phyloP scores from a whole-genome alignment of 1,140 invertebrate species.

The Zaprionus vittiger region DNA sequence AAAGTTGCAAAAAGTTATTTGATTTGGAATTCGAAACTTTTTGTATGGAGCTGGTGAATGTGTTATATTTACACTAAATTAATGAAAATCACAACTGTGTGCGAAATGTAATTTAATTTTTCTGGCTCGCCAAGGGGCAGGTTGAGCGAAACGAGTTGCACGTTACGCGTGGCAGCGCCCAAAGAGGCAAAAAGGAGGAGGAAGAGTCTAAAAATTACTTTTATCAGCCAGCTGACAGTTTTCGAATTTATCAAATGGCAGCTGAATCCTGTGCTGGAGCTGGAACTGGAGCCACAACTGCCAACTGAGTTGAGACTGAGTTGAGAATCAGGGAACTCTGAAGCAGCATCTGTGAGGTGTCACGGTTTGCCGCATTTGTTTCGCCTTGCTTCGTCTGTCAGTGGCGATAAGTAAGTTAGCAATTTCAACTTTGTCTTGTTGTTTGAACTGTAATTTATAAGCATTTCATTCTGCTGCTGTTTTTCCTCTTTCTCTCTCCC shows the following conservation, averaged over 20 bases:
- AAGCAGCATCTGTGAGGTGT: constrained; percentile 51
- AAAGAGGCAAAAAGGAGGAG: constrained; percentile 21
- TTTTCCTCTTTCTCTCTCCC: not conserved
- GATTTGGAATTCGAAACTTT: constrained; percentile 72
- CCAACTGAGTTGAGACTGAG: not conserved
- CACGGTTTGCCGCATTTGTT: constrained; percentile 25
- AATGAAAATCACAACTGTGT: constrained; percentile 80
- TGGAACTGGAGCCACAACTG: constrained; percentile 1
- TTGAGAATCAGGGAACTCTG: not conserved
- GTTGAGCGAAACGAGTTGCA: constrained; percentile 15
- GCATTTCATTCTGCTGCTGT: constrained; percentile 20
- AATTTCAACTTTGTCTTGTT: constrained; percentile 59
- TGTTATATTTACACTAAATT: constrained; percentile 76
- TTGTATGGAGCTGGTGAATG: constrained; percentile 45
- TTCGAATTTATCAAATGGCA: constrained; percentile 73
- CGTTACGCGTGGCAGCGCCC: constrained; percentile 32
- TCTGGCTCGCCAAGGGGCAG: constrained; percentile 8
- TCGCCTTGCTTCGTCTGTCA: not conserved
- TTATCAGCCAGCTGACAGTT: constrained; percentile 75
- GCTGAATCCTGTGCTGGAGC: constrained; percentile 16
- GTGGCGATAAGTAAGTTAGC: constrained; percentile 55
- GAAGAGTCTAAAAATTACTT: constrained; percentile 34
- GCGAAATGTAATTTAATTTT: constrained; percentile 79
- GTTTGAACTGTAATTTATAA: constrained; percentile 62
- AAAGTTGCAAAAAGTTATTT: constrained; percentile 77